Percentiles rank a stretch among this genome's conserved stretches.
Conservation (phyloP, 1,140 invertebrate species). For the Glossosoma conforme region DNA sequence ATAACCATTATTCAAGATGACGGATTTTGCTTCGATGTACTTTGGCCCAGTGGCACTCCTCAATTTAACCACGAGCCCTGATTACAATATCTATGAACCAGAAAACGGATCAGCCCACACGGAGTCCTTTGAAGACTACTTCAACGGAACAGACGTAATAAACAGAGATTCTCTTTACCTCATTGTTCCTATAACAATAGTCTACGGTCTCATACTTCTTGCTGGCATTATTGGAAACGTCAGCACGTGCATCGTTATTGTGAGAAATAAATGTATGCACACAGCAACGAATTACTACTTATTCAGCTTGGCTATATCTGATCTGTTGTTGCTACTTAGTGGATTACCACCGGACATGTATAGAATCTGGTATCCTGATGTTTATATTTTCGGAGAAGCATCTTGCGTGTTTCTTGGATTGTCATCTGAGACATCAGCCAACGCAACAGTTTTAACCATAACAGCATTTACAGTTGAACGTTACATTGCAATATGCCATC, state of each 20-base stretch:
- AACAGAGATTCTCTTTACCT: conserved; percentile 50
- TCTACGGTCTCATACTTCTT: conserved; percentile 72
- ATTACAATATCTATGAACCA: conserved; percentile 16
- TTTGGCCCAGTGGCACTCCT: conserved; percentile 14
- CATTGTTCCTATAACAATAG: conserved; percentile 60
- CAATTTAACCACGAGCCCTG: conserved; percentile 14
- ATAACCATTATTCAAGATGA: no score
- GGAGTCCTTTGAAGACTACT: conserved; percentile 18
- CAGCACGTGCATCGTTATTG: conserved; percentile 80
- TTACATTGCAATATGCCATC: conserved; percentile 92
- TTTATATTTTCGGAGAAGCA: conserved; percentile 69
- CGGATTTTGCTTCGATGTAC: conserved; percentile 19
- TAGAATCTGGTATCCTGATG: conserved; percentile 70
- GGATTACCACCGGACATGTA: conserved; percentile 76
- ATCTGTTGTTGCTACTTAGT: conserved; percentile 73
- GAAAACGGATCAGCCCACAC: conserved; percentile 15
- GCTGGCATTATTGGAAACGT: conserved; percentile 81
- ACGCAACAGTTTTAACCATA: conserved; percentile 89
- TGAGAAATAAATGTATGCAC: conserved; percentile 75
- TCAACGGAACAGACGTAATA: conserved; percentile 29
- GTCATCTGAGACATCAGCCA: conserved; percentile 78
- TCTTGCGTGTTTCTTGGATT: conserved; percentile 73
- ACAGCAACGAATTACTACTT: conserved; percentile 82
- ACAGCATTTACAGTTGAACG: conserved; percentile 92
- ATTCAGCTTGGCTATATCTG: conserved; percentile 83